Percentiles rank a stretch among this genome's conserved stretches.
phyloP scores from a whole-genome alignment of 2,113 vertebrate genomes.

The Accipiter virgatus region DNA sequence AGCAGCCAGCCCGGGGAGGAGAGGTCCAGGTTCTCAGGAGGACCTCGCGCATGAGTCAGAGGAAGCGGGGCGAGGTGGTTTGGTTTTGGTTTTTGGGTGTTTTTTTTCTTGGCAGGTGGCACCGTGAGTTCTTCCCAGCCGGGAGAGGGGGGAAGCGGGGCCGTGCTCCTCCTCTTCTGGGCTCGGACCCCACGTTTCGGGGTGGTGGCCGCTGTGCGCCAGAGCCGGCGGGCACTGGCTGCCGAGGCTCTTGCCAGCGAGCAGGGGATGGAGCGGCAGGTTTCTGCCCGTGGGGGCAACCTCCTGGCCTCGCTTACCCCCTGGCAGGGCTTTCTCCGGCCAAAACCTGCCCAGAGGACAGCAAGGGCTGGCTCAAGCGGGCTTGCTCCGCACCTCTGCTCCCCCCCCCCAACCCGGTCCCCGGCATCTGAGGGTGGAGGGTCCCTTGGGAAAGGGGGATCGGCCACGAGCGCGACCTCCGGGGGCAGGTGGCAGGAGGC shows the following conservation, averaged over 20 bases:
- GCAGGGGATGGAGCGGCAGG: not conserved
- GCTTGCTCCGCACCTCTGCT: not conserved
- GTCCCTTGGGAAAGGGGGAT: not conserved
- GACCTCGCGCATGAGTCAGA: not conserved
- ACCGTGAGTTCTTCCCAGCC: not conserved
- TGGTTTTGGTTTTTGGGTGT: not conserved
- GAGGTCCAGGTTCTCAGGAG: conserved; percentile 42
- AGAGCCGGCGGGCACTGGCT: not conserved
- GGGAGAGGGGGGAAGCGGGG: not conserved
- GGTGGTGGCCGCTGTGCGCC: not conserved
- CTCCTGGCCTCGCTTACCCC: not conserved
- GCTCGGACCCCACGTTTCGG: not conserved
- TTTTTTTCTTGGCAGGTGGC: conserved; percentile 55
- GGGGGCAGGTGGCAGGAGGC: not conserved
- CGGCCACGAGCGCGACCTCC: not conserved
- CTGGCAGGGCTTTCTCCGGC: not conserved
- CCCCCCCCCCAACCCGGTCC: not conserved
- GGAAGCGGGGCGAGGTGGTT: not conserved
- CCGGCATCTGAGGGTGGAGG: not conserved
- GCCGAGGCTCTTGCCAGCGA: not conserved
- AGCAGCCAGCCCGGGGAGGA: not conserved
- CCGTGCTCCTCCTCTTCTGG: not conserved
- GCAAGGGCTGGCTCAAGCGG: not conserved
- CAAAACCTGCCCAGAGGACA: not conserved
- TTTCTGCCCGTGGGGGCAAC: not conserved